Percentiles rank a stretch among this genome's conserved stretches.
phyloP scores from a whole-genome alignment of 2,797 vertebrate species.

The Saguinus oedipus region DNA sequence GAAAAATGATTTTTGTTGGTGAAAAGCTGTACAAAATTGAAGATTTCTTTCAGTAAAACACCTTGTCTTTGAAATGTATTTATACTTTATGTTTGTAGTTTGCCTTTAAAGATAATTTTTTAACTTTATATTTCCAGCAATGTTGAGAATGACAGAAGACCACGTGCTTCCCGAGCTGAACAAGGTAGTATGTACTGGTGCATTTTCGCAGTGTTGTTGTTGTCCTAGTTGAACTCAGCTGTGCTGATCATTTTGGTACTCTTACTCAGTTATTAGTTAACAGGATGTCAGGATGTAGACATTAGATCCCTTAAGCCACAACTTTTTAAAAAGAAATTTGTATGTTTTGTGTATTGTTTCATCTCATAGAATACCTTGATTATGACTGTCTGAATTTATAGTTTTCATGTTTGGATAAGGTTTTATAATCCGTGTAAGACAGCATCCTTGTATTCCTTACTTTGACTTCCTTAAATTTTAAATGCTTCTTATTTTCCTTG shows the following conservation, averaged over 20 bases:
- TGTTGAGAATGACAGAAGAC: conserved; percentile 99
- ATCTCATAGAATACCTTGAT: neutral
- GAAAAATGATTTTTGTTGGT: conserved; percentile 42
- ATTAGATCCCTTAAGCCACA: neutral
- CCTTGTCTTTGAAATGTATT: conserved; percentile 5
- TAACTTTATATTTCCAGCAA: conserved; percentile 87
- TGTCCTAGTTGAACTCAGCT: neutral
- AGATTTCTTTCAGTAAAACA: neutral
- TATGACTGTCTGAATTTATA: neutral
- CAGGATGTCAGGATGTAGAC: neutral
- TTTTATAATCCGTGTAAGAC: neutral
- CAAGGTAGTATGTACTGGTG: conserved; percentile 87
- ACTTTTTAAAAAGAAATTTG: neutral
- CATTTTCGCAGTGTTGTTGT: neutral
- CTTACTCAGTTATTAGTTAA: neutral
- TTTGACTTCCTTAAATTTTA: neutral
- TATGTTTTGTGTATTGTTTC: neutral
- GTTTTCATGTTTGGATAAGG: neutral
- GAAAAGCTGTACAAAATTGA: conserved; percentile 35
- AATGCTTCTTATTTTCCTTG: conserved; percentile 31
- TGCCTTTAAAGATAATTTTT: conserved; percentile 22
- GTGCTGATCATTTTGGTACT: neutral
- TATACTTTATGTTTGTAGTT: conserved; percentile 6
- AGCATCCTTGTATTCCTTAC: neutral
- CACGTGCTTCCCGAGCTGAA: conserved; percentile 97